Conservation (phyloP, 2,888 invertebrate species). For the Microctonus brassicae region DNA sequence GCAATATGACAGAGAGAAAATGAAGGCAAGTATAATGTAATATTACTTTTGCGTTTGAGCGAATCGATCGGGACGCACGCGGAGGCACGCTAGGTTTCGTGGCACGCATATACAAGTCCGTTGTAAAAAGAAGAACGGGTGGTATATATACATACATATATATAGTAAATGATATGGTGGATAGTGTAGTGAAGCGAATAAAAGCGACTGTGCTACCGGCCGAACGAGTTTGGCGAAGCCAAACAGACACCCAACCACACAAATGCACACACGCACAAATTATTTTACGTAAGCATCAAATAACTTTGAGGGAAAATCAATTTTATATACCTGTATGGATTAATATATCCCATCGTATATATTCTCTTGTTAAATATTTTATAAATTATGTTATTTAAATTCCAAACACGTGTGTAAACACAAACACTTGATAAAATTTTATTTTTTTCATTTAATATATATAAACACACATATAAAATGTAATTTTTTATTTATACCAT, state of each 20-base stretch:
- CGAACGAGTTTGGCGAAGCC: conserved; percentile 42
- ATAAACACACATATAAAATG: no score
- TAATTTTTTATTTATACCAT: no score
- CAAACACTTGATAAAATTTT: no score
- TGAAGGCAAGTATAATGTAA: conserved; percentile 11
- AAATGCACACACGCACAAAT: conserved; percentile 18
- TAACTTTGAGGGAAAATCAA: not conserved
- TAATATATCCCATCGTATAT: no score
- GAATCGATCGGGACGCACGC: conserved; percentile 45
- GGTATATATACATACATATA: not conserved
- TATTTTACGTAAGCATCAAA: not conserved
- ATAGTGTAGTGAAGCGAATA: not conserved
- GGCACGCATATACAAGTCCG: conserved; percentile 28
- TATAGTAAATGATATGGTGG: not conserved
- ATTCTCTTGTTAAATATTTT: no score
- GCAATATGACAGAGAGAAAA: conserved; percentile 11
- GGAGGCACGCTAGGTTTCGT: conserved; percentile 37
- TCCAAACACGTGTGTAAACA: no score
- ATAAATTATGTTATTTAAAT: no score
- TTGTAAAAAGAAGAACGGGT: conserved; percentile 19
- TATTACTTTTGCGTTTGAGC: conserved; percentile 42
- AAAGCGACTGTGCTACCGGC: conserved; percentile 26
- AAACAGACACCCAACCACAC: conserved; percentile 12
- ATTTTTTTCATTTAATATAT: no score
- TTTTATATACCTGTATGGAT: not conserved